Evolutionary conservation across 2,888 invertebrate genomes (phyloP).

Genomic region (Anthophora plumipes): DNA sequence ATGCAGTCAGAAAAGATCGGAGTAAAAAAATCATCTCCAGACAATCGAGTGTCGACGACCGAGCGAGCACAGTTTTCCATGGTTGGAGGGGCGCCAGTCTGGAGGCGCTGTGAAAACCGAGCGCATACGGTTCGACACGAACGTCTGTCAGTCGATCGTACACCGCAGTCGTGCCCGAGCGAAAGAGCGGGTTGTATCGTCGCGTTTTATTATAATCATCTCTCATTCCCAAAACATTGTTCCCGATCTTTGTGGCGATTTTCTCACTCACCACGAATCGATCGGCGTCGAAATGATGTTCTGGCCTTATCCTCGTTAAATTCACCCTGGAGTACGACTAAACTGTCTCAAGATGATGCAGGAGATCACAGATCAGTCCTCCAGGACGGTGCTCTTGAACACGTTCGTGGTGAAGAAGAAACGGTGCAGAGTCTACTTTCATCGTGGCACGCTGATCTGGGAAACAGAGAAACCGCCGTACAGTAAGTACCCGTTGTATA

Average conservation of each 20-base stretch:
- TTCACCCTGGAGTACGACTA: not conserved
- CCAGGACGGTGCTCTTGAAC: slow-evolving; percentile 84
- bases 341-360: slow-evolving; percentile 73
- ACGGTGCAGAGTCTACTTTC: slow-evolving; percentile 88
- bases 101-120: slow-evolving; percentile 39
- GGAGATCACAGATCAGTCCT: slow-evolving; percentile 73
- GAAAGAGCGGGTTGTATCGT: not conserved
- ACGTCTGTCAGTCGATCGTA: slow-evolving; percentile 35
- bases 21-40: no score
- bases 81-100: not conserved
- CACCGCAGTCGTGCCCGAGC: slow-evolving; percentile 51
- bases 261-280: slow-evolving; percentile 26
- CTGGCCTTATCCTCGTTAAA: slow-evolving; percentile 17
- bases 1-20: no score
- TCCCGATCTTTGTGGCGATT: slow-evolving; percentile 18
- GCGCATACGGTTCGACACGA: slow-evolving; percentile 38
- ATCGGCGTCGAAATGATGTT: slow-evolving; percentile 48
- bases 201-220: not conserved
- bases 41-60: not conserved
- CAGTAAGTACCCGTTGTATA: no score
- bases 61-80: not conserved
- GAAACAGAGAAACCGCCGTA: slow-evolving; percentile 87
- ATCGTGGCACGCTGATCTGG: slow-evolving; percentile 88
- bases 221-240: slow-evolving; percentile 10
- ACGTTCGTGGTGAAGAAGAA: slow-evolving; percentile 88